Base-by-base conservation (phyloP, 2,797 vertebrate species). In the Scolopax bukidnonensis region DNA sequence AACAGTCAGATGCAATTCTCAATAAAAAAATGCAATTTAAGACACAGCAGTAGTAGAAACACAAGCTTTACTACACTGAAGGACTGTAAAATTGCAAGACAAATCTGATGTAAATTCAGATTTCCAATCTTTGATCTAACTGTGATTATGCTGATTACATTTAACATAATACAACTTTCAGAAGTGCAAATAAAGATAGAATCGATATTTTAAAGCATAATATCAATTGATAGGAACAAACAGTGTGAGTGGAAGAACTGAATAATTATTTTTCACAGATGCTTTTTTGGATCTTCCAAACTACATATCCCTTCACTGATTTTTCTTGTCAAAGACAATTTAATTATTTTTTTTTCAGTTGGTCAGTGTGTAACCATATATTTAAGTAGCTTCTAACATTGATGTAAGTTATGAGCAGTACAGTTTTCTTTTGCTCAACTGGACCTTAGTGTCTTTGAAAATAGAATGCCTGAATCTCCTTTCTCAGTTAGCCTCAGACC, bases 21-120 rank as follows among this genome's bases (percentile, higher is more conserved):
- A 93, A 54, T 90, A 79, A 90, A 90, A 75, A 88, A 96, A 84
- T 83, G 86, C 86, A 89, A 23, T 95, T 94, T 95, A 83, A 93
- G 89, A 53, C 86, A 47, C 81, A 89, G 76, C 6, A 0, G 91
- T 96, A 84, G 88, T 77, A 94, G 86, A 94, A 95, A 90, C 68
- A 95, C 64, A 63, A 47, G 86, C 51, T 88, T 96, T 85, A 48
- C 86, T 85, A 30, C 75, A 74, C 59, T 74, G 74, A 81, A 90
- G 79, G 81, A 85, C 59, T 91, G 81, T 71, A 90, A 89, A 96
- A 96, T 97, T 92, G 64, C 77, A 79, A 53, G 63, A 76, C 73
- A 21, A 85, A 81, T 84, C 74, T 90, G 81, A 81, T 91, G 25
- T 56, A 87, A 85, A 59, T 87, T 97, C 84, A 84, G 74, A 75